Evolutionary conservation across 1,140 invertebrate species (phyloP).

Genomic region (Drosophila quadrilineata): DNA sequence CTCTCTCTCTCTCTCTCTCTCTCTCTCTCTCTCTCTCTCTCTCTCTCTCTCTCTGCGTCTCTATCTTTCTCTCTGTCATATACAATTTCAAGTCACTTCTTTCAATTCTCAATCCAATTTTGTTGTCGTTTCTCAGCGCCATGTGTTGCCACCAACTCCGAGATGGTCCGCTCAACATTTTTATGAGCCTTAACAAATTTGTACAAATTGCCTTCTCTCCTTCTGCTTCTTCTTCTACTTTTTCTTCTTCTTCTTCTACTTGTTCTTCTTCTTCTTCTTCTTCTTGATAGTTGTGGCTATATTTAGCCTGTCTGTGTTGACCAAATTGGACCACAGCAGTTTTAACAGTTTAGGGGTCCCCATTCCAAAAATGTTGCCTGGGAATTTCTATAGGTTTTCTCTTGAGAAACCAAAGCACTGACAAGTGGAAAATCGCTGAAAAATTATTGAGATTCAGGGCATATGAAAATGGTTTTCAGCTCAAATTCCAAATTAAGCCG

Average conservation of each 20-base stretch:
- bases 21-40: too few species aligned
- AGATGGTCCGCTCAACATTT: conserved; percentile 49
- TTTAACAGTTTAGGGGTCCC: too few species aligned
- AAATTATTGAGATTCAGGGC: not conserved
- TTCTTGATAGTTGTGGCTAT: not conserved
- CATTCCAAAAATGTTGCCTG: conserved; percentile 11
- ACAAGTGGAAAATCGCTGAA: conserved; percentile 23
- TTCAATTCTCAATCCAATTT: not conserved
- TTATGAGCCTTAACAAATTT: conserved; percentile 73
- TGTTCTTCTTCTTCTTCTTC: conserved; percentile 29
- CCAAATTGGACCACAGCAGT: conserved; percentile 51
- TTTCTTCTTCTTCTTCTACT: conserved; percentile 26
- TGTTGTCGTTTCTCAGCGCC: conserved; percentile 18
- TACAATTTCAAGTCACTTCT: not conserved
- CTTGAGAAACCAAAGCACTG: not conserved
- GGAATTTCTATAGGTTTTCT: too few species aligned
- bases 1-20: too few species aligned
- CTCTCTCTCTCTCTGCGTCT: too few species aligned
- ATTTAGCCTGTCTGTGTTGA: conserved; percentile 14
- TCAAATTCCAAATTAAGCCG: not conserved
- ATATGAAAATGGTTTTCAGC: not conserved
- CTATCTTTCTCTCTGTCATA: not conserved
- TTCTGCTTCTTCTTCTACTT: conserved; percentile 15
- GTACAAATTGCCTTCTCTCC: conserved; percentile 66
- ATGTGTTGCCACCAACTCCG: conserved; percentile 52